Conservation (phyloP, 2,113 vertebrate genomes). For the Carlito syrichta region DNA sequence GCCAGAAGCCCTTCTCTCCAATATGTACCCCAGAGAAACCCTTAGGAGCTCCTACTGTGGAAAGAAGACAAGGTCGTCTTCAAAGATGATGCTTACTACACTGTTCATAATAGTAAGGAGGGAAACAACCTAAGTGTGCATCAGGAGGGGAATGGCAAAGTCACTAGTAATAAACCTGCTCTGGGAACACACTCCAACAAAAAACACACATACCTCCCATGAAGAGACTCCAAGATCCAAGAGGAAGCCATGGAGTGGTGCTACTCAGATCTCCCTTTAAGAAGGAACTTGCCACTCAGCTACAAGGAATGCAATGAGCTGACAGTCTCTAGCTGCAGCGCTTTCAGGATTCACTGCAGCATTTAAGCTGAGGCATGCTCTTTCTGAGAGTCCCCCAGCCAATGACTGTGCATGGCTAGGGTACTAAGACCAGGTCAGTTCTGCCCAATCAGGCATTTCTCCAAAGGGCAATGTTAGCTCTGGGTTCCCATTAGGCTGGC, state of each 20-base stretch:
- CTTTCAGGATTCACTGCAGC: background rate
- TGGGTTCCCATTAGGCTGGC: background rate
- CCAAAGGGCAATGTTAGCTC: background rate
- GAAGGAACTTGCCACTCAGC: background rate
- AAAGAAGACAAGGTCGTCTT: background rate
- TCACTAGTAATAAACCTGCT: background rate
- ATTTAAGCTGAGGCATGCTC: background rate
- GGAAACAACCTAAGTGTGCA: background rate
- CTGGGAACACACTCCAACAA: background rate
- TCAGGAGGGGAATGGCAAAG: background rate
- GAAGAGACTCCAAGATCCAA: background rate
- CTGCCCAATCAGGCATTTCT: background rate
- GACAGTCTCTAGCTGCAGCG: background rate
- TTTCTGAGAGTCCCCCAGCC: background rate
- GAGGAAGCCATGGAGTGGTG: background rate
- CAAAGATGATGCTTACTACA: background rate
- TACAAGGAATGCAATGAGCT: rapidly evolving
- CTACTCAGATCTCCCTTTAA: background rate
- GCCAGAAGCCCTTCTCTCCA: background rate
- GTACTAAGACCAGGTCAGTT: background rate
- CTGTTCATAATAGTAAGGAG: background rate
- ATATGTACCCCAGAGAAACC: background rate
- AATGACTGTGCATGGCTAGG: background rate
- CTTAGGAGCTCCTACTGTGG: background rate
- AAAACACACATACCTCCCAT: background rate